phyloP scores from a whole-genome alignment of 1,140 invertebrate genomes.

The Drosophila cardini region DNA sequence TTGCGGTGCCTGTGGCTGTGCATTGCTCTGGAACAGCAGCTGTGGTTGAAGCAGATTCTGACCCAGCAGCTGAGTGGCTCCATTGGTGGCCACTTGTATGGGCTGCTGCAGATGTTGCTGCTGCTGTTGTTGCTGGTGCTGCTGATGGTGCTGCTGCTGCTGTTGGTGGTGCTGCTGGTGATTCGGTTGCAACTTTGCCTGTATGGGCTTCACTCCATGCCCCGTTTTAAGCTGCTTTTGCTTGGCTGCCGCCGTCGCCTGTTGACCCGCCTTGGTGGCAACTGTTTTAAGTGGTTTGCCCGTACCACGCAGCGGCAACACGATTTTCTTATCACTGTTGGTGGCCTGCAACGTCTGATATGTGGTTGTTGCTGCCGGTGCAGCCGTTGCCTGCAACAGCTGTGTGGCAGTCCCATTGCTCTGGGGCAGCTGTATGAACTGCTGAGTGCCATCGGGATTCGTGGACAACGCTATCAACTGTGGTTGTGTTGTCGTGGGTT shows the following conservation, averaged over 20 bases:
- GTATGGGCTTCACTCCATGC: constrained; percentile 74
- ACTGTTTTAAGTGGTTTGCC: constrained; percentile 72
- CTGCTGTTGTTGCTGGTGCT: constrained; percentile 42
- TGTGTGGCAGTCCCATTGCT: constrained; percentile 27
- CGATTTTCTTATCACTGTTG: constrained; percentile 79
- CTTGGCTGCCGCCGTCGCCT: constrained; percentile 66
- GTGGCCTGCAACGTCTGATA: constrained; percentile 78
- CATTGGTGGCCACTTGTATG: constrained; percentile 40
- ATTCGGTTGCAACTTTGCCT: constrained; percentile 69
- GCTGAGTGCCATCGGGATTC: constrained; percentile 76
- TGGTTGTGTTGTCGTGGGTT: constrained; percentile 61
- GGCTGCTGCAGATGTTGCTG: constrained; percentile 53
- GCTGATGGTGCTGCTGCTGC: constrained; percentile 37
- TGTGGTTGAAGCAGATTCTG: constrained; percentile 76
- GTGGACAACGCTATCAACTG: constrained; percentile 79
- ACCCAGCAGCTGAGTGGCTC: constrained; percentile 64
- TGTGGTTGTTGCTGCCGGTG: constrained; percentile 46
- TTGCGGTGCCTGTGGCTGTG: constrained; percentile 59
- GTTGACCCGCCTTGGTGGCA: constrained; percentile 72
- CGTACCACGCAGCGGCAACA: constrained; percentile 55
- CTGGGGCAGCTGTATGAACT: constrained; percentile 78
- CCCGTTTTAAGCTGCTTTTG: constrained; percentile 71
- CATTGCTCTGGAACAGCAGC: constrained; percentile 68
- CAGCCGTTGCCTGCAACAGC: constrained; percentile 35
- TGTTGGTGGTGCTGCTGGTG: constrained; percentile 54